A percentile compares a stretch with the other conserved stretches of the same genome.
phyloP scores from a whole-genome alignment of 2,797 vertebrate genomes.

The Botia kubotai region DNA sequence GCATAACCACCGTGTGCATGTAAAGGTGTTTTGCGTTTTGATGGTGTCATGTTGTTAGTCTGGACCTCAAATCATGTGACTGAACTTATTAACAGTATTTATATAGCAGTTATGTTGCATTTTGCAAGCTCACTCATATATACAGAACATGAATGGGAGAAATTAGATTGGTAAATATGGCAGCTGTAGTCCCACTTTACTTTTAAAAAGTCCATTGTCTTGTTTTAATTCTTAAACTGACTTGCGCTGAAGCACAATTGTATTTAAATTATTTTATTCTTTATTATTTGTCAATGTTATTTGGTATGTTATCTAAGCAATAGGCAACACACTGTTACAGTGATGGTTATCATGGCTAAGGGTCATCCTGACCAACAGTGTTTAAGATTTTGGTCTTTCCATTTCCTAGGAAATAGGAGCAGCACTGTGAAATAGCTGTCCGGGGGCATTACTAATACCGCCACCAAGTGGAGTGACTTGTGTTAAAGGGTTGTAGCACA shows the following conservation, averaged over 20 bases:
- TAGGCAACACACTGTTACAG: no score
- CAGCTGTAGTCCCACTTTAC: neutral
- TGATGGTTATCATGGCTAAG: no score
- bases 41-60: neutral
- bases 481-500: neutral
- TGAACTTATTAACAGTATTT: neutral
- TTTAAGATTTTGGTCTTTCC: neutral
- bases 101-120: neutral
- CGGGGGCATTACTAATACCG: neutral
- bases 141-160: neutral
- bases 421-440: neutral
- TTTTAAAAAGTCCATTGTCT: neutral
- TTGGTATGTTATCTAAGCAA: neutral
- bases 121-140: neutral
- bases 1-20: neutral
- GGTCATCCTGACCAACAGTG: no score
- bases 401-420: neutral
- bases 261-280: neutral
- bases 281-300: neutral
- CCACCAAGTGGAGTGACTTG: neutral
- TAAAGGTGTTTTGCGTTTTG: neutral
- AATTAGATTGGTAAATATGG: neutral
- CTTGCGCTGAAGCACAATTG: neutral
- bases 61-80: neutral
- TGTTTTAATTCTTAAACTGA: neutral